Conservation (phyloP, 2,113 vertebrate genomes). For the Tenebrosternarchus preto region DNA sequence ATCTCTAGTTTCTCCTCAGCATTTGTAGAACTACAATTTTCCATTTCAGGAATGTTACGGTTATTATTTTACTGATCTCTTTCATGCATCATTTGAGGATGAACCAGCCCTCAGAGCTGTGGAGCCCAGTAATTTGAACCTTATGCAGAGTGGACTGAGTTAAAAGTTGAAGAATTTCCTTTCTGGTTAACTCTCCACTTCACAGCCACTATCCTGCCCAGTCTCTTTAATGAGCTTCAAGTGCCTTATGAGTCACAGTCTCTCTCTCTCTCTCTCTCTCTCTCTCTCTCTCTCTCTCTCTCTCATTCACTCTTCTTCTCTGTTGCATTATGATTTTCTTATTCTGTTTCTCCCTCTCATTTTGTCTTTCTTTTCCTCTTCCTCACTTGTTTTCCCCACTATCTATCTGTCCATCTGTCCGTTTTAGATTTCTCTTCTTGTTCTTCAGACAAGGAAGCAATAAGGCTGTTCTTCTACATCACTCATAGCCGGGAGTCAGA, state of each 20-base stretch:
- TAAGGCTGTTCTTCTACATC: not conserved
- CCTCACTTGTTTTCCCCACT: not conserved
- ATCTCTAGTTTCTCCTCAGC: not conserved
- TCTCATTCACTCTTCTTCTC: constrained; percentile 2
- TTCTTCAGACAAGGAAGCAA: too few relatives aligned
- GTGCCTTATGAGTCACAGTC: constrained; percentile 2
- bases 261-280: constrained; percentile 17
- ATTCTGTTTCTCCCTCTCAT: not conserved
- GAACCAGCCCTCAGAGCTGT: not conserved
- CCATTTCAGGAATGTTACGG: constrained; percentile 29
- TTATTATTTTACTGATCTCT: constrained; percentile 31
- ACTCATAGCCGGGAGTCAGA: constrained; percentile 12
- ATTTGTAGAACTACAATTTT: constrained; percentile 25
- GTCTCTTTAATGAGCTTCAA: constrained; percentile 40
- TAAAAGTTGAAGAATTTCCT: constrained; percentile 36
- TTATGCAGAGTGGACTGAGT: constrained; percentile 29
- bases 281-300: constrained; percentile 10
- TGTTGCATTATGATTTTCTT: constrained; percentile 11
- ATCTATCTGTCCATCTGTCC: too few relatives aligned
- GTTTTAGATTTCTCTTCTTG: too few relatives aligned
- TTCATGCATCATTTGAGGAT: not conserved
- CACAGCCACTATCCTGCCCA: constrained; percentile 10
- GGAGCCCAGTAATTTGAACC: constrained; percentile 37
- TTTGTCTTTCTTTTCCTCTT: not conserved
- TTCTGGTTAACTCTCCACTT: constrained; percentile 25